Evolutionary conservation across 1,140 invertebrate species (phyloP), one percentile per base, ranked within the genome.

Genomic region (Anastatus disparis): DNA sequence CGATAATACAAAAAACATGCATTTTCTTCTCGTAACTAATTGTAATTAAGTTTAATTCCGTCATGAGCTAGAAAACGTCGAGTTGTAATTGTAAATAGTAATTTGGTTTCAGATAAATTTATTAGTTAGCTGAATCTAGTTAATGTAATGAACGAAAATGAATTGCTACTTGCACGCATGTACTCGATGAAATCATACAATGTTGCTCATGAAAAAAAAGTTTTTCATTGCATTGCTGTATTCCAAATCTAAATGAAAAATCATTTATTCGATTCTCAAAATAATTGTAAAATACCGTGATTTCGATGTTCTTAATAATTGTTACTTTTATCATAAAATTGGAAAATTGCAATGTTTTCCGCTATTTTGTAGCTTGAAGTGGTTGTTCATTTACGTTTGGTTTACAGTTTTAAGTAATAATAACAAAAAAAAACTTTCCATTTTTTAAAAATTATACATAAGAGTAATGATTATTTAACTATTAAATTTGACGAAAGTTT

Each of bases 11-110:
- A n/a, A n/a, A n/a, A 38, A 56, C 53, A 67, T 66, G 68, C 55
- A 74, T 74, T 70, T 61, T 66, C 26, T 65, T 74, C 63, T 73
- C n/a, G 20, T 55, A 35, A 38, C 22, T 27, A 67, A 42, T 61
- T 46, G 40, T 58, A n/a, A n/a, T 6, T 17, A 61, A 52, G 46
- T 52, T 12, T 48, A 31, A 13, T 58, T 15, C n/a, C 42, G 4
- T 10, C 26, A 29, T 67, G 40, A 9, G 31, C 22, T 31, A n/a
- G n/a, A n/a, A 35, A 40, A 20, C 29, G 44, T 55, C 27, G 24
- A 55, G 12, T 55, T 3, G 10, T 20, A 62, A 27, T 53, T 59
- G 55, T 53, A 62, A 55, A 70, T 70, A 53, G 58, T 55, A 29
- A 63, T 70, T 61, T 62, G 6, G 22, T 62, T 62, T 62, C 20